A percentile compares a stretch with the other conserved stretches of the same genome.
Evolutionary conservation across 1,140 invertebrate genomes (phyloP).

Genomic region (Notospermus geniculatus): DNA sequence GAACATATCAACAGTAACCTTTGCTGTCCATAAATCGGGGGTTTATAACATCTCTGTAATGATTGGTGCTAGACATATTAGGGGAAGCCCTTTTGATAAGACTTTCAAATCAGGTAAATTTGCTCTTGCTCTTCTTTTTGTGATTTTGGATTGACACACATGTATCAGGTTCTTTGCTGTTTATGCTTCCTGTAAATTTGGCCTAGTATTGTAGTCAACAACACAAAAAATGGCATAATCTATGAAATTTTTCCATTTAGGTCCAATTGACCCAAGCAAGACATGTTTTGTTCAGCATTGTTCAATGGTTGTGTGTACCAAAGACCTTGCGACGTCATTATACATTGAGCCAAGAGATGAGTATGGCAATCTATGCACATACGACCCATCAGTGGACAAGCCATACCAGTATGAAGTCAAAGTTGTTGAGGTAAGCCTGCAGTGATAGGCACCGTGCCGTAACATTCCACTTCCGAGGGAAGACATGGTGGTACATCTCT

Average conservation of each 20-base stretch:
- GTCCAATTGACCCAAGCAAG: conserved; percentile 76
- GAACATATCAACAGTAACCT: conserved; percentile 83
- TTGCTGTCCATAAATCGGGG: conserved; percentile 85
- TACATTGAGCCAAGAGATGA: conserved; percentile 81
- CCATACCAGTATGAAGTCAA: conserved; percentile 59
- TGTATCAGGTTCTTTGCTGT: no score
- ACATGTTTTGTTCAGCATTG: conserved; percentile 78
- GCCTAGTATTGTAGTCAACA: no score
- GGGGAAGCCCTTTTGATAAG: conserved; percentile 68
- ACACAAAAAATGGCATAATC: background rate
- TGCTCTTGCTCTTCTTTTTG: conserved; percentile 7
- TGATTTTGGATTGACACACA: no score
- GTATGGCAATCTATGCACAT: conserved; percentile 74
- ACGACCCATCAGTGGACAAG: conserved; percentile 62
- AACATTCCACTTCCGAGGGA: no score
- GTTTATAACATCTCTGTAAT: conserved; percentile 82
- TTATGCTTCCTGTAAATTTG: no score
- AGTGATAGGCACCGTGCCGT: no score
- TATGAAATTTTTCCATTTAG: conserved; percentile 58
- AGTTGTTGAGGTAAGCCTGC: conserved; percentile 41
- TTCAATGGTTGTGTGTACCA: conserved; percentile 77
- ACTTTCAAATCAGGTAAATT: conserved; percentile 66
- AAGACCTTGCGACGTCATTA: conserved; percentile 70
- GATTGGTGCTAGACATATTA: conserved; percentile 70
- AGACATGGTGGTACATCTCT: no score